phyloP scores from a whole-genome alignment of 2,888 invertebrate species.

The Ormyrus rosae region DNA sequence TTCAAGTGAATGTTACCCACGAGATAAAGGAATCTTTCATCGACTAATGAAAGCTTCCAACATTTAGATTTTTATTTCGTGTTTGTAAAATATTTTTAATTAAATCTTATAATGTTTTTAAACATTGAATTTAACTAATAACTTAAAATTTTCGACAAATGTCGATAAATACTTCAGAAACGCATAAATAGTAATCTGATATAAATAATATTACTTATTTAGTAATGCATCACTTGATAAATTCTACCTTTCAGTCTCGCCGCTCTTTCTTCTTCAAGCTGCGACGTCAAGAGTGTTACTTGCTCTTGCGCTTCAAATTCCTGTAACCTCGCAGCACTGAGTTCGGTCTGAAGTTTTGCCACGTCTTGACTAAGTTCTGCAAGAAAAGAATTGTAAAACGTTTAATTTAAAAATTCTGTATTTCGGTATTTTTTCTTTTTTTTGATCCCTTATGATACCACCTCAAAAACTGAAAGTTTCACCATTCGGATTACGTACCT shows the following conservation, averaged over 20 bases:
- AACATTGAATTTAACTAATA: neutral
- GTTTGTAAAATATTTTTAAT: constrained; percentile 1
- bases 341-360: constrained; percentile 82
- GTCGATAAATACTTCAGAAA: neutral
- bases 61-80: too few species aligned
- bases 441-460: too few species aligned
- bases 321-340: constrained; percentile 80
- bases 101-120: neutral
- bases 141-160: neutral
- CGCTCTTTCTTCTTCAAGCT: constrained; percentile 78
- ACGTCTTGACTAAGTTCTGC: constrained; percentile 81
- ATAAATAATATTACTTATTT: constrained; percentile 24
- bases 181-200: neutral
- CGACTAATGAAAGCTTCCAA: too few species aligned
- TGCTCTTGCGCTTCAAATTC: constrained; percentile 86
- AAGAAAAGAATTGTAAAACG: neutral
- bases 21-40: too few species aligned
- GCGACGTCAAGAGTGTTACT: constrained; percentile 68
- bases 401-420: neutral
- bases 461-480: too few species aligned
- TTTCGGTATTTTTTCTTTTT: too few species aligned
- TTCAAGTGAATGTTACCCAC: too few species aligned
- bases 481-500: constrained; percentile 66
- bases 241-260: constrained; percentile 66
- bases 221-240: too few species aligned